Base-by-base conservation (phyloP, 2,888 invertebrate species). In the Pyrrhia umbra region DNA sequence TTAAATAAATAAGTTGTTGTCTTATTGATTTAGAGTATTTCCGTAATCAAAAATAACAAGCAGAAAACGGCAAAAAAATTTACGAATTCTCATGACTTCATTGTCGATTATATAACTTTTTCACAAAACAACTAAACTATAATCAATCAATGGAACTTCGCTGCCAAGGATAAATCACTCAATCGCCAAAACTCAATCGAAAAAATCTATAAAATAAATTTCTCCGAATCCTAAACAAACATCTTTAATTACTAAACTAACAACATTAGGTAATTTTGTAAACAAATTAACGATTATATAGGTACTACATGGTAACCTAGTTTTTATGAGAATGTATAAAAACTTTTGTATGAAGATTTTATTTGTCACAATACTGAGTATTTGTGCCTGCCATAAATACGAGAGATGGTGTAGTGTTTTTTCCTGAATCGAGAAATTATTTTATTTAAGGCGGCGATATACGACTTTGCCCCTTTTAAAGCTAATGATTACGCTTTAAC, bases 351-450 rank as follows among this genome's bases (percentile, higher is more conserved):
- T 18, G 5, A 25, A 39, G 20, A 40, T 39, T 18, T 18, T 51
- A 47, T 64, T 64, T 49, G 20, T 56, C 20, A 40, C 16, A 55
- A 54, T 59, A 30, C 16, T 51, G 21, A 37, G 37, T 52, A 59
- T 68, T 73, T 65, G 42, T 49, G 58, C 6, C 56, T 15, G 56
- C 63, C n/a, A n/a, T n/a, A n/a, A n/a, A n/a, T n/a, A n/a, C n/a
- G n/a, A n/a, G n/a, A n/a, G n/a, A n/a, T n/a, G n/a, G n/a, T n/a
- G n/a, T n/a, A n/a, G n/a, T n/a, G n/a, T n/a, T n/a, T n/a, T n/a
- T n/a, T n/a, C n/a, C n/a, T n/a, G n/a, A n/a, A n/a, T n/a, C n/a
- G n/a, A n/a, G n/a, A n/a, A n/a, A n/a, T n/a, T n/a, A n/a, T n/a
- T n/a, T n/a, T n/a, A n/a, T n/a, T n/a, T n/a, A n/a, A n/a, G n/a